Evolutionary conservation across 1,140 invertebrate species (phyloP).

Genomic region (Aphis gossypii): DNA sequence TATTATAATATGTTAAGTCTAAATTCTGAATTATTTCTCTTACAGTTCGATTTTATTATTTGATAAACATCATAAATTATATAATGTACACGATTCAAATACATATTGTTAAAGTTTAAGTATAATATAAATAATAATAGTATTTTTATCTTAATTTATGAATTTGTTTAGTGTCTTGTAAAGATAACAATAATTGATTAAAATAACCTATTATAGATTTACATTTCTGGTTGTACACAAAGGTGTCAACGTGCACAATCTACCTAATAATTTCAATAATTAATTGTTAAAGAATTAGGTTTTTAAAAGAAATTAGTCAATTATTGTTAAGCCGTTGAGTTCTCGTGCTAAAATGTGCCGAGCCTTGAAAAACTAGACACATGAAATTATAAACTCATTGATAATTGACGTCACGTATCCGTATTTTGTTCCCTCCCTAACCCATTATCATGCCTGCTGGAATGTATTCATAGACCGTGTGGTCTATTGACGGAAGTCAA

Average conservation of each 20-base stretch:
- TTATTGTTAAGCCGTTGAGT: background rate
- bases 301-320: slow-evolving; percentile 27
- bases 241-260: background rate
- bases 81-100: background rate
- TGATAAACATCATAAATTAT: background rate
- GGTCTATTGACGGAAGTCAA: slow-evolving; percentile 47
- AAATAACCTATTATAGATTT: background rate
- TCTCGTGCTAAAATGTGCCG: background rate
- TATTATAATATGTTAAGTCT: background rate
- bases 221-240: background rate
- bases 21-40: background rate
- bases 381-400: slow-evolving; percentile 48
- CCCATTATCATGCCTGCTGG: slow-evolving; percentile 9
- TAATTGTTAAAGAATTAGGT: background rate
- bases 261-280: slow-evolving; percentile 17
- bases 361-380: slow-evolving; percentile 30
- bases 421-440: slow-evolving; percentile 10
- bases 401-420: slow-evolving; percentile 48
- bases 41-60: background rate
- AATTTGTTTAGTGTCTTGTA: slow-evolving; percentile 12
- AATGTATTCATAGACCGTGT: slow-evolving; percentile 45
- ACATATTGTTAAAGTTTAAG: background rate
- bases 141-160: slow-evolving; percentile 27
- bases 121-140: slow-evolving; percentile 21
- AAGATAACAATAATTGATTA: background rate